phyloP scores from a whole-genome alignment of 2,113 vertebrate genomes.

The Nycticryphes semicollaris region DNA sequence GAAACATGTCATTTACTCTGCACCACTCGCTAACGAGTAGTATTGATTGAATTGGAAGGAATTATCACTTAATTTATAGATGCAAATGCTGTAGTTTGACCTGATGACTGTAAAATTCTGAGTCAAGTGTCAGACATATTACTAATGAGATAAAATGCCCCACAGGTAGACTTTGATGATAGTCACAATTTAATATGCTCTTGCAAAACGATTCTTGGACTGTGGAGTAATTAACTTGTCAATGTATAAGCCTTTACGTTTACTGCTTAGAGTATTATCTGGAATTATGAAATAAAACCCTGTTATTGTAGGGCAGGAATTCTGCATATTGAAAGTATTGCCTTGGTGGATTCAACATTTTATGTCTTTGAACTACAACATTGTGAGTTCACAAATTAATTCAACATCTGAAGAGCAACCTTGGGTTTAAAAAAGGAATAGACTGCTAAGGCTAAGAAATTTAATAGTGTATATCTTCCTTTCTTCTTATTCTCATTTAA shows the following conservation, averaged over 20 bases:
- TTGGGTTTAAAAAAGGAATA: neutral
- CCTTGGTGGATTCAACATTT: neutral
- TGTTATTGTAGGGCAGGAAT: neutral
- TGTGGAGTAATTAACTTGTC: slow-evolving; percentile 68
- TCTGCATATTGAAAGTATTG: neutral
- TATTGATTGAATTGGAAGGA: neutral
- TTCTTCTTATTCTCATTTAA: neutral
- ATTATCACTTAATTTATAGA: slow-evolving; percentile 15
- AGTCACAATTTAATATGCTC: slow-evolving; percentile 59
- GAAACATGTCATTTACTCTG: neutral
- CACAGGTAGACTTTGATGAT: slow-evolving; percentile 53
- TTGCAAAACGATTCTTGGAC: slow-evolving; percentile 58
- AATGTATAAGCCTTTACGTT: slow-evolving; percentile 31
- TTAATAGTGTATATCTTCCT: neutral
- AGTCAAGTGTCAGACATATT: neutral
- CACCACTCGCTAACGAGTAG: neutral
- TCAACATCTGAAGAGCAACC: neutral
- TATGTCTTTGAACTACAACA: neutral
- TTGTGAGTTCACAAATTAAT: neutral
- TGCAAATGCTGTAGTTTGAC: slow-evolving; percentile 13
- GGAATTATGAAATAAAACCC: slow-evolving; percentile 42
- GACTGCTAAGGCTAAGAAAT: neutral
- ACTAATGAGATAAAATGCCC: slow-evolving; percentile 52
- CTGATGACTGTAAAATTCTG: slow-evolving; percentile 12
- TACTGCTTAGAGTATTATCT: slow-evolving; percentile 20